Evolutionary conservation across 2,113 vertebrate species (phyloP), one percentile per base, ranked within the genome.

Genomic region (Myocastor coypus): DNA sequence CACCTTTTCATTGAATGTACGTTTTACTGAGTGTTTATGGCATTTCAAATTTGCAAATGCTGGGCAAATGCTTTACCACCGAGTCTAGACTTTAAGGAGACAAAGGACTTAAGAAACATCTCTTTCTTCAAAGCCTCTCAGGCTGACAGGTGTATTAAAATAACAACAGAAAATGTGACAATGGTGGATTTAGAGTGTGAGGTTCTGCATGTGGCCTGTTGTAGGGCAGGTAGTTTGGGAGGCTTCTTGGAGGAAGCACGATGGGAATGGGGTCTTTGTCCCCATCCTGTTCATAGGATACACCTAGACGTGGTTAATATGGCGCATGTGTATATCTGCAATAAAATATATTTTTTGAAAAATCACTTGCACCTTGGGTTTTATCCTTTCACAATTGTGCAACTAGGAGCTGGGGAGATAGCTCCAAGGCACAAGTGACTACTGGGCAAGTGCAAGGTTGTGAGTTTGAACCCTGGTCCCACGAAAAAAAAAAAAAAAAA

Each of bases 81-180:
- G 20, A 78, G 28, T 1, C 17, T 64, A 90, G 95, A 85, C 24
- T 95, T 93, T 94, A 42, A 89, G 40, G 24, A 32, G 26, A 75
- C 24, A 52, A 68, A 87, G n/a, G 40, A 94, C 87, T 63, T 34
- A 30, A 89, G 37, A 78, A 75, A 86, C 0, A 0, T 50, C 42
- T n/a, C 42, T 73, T 93, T 95, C 28, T 61, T 95, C 30, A 0
- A 26, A 46, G 26, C 32, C 66, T 90, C 13, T 90, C 42, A 64
- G 78, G 68, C 37, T 92, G 82, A 94, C 22, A 52, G 34, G 68
- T 61, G 17, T 88, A 52, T 66, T 9, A 55, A 94, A 96, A 84
- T 78, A 73, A 94, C 30, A 69, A 42, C 2, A 87, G 78, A 52
- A 96, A 78, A 69, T 83, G 17, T 88, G 89, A 83, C 75, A 63